phyloP scores from a whole-genome alignment of 2,888 invertebrate genomes.

The Acleris laterana region DNA sequence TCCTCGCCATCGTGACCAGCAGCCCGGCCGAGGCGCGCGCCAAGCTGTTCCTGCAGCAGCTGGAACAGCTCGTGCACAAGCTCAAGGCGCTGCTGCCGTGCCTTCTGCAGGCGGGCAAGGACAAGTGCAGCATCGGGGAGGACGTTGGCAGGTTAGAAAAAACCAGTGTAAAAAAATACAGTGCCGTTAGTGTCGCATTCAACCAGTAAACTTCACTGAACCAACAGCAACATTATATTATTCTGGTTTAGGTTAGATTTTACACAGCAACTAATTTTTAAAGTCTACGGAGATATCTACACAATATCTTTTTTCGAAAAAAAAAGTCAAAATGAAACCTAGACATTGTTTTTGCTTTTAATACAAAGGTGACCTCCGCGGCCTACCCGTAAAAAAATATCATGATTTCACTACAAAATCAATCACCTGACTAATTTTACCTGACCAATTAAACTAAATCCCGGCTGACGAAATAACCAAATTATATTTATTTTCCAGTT shows the following conservation, averaged over 20 bases:
- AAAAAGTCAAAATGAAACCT: neutral
- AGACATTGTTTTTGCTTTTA: too few relatives aligned
- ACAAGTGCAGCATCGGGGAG: conserved; percentile 65
- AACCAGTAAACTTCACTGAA: too few relatives aligned
- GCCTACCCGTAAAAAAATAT: too few relatives aligned
- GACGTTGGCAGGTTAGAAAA: conserved; percentile 66
- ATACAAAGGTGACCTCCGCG: too few relatives aligned
- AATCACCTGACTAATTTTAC: too few relatives aligned
- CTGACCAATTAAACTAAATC: neutral
- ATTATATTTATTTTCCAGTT: conserved; percentile 50
- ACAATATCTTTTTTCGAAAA: too few relatives aligned
- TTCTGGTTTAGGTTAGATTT: neutral
- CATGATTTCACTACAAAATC: too few relatives aligned
- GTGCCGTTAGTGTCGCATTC: too few relatives aligned
- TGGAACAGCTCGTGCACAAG: conserved; percentile 68
- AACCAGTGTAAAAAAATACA: too few relatives aligned
- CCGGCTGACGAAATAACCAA: neutral
- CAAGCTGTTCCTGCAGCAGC: conserved; percentile 69
- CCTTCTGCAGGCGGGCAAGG: conserved; percentile 56
- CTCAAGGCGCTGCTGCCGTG: conserved; percentile 69
- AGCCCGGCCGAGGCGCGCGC: conserved; percentile 62
- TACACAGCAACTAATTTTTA: too few relatives aligned
- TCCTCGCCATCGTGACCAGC: conserved; percentile 67
- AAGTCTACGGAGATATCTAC: too few relatives aligned
- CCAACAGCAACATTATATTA: too few relatives aligned